Evolutionary conservation across 2,797 vertebrate genomes (phyloP).

Genomic region (Poeciliopsis paucimaculata): DNA sequence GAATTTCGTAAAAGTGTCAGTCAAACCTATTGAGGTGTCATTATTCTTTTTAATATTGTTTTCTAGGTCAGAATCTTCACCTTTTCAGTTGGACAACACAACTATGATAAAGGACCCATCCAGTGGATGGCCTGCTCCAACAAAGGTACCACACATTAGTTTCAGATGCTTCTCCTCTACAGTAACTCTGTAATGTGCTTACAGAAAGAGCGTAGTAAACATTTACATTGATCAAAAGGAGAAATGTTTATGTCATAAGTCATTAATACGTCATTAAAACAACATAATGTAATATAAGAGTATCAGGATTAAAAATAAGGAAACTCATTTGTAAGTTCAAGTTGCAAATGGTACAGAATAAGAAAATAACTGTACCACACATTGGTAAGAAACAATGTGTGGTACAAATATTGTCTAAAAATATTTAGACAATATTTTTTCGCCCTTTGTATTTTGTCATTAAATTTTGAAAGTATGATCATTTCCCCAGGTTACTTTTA

Average conservation of each 20-base stretch:
- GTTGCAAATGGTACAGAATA: not conserved
- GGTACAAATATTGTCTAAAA: no score
- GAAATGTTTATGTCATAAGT: not conserved
- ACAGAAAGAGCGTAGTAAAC: not conserved
- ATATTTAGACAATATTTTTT: not conserved
- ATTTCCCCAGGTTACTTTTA: conserved; percentile 92
- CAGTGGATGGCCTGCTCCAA: conserved; percentile 99
- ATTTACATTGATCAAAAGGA: not conserved
- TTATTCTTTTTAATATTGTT: conserved; percentile 2
- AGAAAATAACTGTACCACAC: conserved; percentile 6
- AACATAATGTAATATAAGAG: not conserved
- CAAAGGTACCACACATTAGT: conserved; percentile 82
- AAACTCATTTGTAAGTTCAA: not conserved
- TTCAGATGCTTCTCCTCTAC: not conserved
- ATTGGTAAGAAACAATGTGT: not conserved
- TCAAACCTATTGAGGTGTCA: not conserved
- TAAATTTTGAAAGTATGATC: conserved; percentile 6
- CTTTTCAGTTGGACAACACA: conserved; percentile 98
- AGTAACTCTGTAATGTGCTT: not conserved
- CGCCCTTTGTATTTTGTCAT: not conserved
- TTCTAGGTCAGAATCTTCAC: conserved; percentile 95
- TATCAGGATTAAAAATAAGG: not conserved
- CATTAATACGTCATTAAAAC: not conserved
- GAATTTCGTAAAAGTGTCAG: not conserved
- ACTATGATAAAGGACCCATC: conserved; percentile 97